Evolutionary conservation across 1,140 invertebrate genomes (phyloP).

Genomic region (Ips typographus): DNA sequence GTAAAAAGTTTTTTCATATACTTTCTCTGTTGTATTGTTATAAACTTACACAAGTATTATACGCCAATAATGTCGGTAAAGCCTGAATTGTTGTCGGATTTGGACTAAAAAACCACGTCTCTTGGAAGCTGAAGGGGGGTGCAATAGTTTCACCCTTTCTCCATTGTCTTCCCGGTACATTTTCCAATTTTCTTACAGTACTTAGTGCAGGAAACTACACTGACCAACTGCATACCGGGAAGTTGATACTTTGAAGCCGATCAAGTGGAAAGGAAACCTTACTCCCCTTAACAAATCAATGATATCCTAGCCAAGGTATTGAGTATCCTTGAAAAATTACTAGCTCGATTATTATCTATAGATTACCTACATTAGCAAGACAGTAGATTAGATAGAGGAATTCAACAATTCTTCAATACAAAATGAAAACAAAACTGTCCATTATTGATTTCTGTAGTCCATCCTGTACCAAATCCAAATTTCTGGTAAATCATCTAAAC

Average conservation of each 20-base stretch:
- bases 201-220: neutral
- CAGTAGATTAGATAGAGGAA: too few species aligned
- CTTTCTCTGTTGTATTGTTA: neutral
- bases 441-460: too few species aligned
- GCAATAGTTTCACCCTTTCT: neutral
- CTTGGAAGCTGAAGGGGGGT: neutral
- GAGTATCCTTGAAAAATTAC: too few species aligned
- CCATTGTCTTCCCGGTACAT: neutral
- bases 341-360: too few species aligned
- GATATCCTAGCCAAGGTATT: too few species aligned
- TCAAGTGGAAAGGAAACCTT: conserved; percentile 42
- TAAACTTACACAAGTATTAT: neutral
- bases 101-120: neutral
- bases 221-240: conserved; percentile 5
- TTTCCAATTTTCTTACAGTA: neutral
- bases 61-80: neutral
- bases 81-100: neutral
- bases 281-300: neutral
- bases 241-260: conserved; percentile 37
- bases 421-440: too few species aligned
- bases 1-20: neutral
- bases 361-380: too few species aligned
- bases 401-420: too few species aligned
- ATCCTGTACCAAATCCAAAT: too few species aligned
- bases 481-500: too few species aligned